Evolutionary conservation across 2,113 vertebrate genomes (phyloP).

Genomic region (Brienomyrus longianalis): DNA sequence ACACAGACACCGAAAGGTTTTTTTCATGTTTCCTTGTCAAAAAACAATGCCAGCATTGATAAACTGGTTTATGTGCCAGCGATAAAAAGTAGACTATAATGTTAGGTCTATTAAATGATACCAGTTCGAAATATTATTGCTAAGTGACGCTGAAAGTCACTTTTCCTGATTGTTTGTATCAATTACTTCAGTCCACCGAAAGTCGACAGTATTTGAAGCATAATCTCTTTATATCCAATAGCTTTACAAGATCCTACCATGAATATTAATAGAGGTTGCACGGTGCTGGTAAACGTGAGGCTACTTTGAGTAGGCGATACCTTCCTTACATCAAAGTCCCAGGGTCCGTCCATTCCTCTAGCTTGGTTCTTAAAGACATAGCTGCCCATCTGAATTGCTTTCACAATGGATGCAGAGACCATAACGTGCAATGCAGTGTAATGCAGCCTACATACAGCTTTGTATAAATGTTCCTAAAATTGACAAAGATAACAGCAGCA

Average conservation of each 20-base stretch:
- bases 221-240: conserved; percentile 8
- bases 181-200: conserved; percentile 1
- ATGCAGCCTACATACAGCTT: neutral
- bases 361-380: conserved; percentile 65
- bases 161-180: conserved; percentile 1
- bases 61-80: neutral
- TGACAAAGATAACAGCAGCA: neutral
- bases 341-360: conserved; percentile 54
- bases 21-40: neutral
- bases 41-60: neutral
- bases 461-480: neutral
- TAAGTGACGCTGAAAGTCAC: conserved; percentile 32
- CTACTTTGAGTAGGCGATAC: conserved; percentile 53
- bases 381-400: conserved; percentile 27
- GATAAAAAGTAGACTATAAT: neutral
- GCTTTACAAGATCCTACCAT: conserved; percentile 23
- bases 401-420: neutral
- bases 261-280: conserved; percentile 46
- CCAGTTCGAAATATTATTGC: conserved; percentile 20
- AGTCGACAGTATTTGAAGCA: neutral
- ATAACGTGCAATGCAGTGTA: neutral
- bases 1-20: neutral
- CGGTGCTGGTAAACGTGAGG: conserved; percentile 35
- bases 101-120: neutral
- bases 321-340: conserved; percentile 45